Evolutionary conservation across 2,113 vertebrate genomes (phyloP), one percentile per base, ranked within the genome.

Genomic region (Hemiscyllium ocellatum): DNA sequence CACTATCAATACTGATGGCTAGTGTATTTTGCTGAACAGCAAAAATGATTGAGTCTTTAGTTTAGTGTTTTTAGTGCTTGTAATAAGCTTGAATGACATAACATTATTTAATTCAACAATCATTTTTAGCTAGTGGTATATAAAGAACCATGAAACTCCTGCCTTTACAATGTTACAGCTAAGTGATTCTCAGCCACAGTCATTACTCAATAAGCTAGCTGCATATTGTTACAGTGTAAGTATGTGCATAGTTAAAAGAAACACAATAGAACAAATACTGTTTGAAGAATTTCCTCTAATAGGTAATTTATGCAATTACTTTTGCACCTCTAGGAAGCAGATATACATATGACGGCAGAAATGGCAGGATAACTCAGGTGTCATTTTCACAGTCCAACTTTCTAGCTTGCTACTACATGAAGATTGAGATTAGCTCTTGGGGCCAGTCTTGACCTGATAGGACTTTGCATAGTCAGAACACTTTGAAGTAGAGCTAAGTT

Each of bases 31-130:
- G 56, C 15, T 29, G 87, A 90, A 56, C 4, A 90, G 13, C n/a
- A 56, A 91, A 29, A 91, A 91, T 91, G 87, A 91, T 91, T 61
- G 29, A 91, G n/a, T 61, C 87, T n/a, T 91, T 91, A 15, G 50
- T 90, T 90, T 90, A 15, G 13, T 3, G 15, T 65, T 65, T 91
- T 91, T 24, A 52, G 24, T 89, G 56, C 56, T 61, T 61, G 52
- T 61, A 91, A 65, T 65, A 91, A n/a, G 17, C 29, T 91, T 17
- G 65, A 91, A 65, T 65, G 52, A 91, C 22, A n/a, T 91, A 65
- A 61, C 26, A n/a, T 65, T 91, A 91, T 91, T 91, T 91, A 65
- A 56, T 61, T 19, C 29, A 91, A 65, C 52, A 65, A 65, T 19
- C 52, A 1, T 65, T 90, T 65, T 65, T 15, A 65, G 52, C 65